Evolutionary conservation across 2,113 vertebrate genomes (phyloP), one percentile per base, ranked within the genome.

Genomic region (Vombatus ursinus): DNA sequence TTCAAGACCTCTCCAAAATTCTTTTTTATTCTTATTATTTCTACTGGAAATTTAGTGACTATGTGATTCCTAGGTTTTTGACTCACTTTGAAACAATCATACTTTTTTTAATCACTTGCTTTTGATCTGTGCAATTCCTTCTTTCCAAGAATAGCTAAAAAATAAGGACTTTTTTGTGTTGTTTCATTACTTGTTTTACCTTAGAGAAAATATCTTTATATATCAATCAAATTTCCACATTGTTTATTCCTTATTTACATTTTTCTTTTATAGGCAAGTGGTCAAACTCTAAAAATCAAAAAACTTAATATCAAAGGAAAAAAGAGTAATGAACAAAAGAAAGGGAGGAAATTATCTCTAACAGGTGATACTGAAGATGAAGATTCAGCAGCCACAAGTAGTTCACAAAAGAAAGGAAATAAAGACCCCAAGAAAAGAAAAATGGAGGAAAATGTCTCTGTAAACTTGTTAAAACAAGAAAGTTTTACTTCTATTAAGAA

Each of bases 341-440:
- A 99, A 98, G 98, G 98, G 95, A 99, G 99, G 95, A 99, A 99
- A 98, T 98, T 99, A 94, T 98, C 98, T 95, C 97, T 98, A 96
- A 95, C 97, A 24, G 99, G 98, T 94, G 99, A 99, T 91, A 98
- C 98, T 97, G 99, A 99, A 54, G 99, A 99, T 97, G 99, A 99
- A 96, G 99, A 99, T 95, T 98, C 98, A 96, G 98, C 98, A 94
- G 99, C 99, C 93, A 98, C 99, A 96, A 99, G 99, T n/a, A 50
- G 98, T 98, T 99, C 99, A 28, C 98, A 99, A 96, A 99, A 99
- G 98, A 99, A 99, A 98, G 99, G 98, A 95, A 98, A 97, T 96
- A 99, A 99, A 97, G 99, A 99, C 54, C 91, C 98, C 95, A 99
- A 98, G 97, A 99, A 99, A 98, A 99, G 99, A 96, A 99, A 99